phyloP scores from a whole-genome alignment of 35 echinoderm and acorn worm genomes.

The Ophioderma brevispina region DNA sequence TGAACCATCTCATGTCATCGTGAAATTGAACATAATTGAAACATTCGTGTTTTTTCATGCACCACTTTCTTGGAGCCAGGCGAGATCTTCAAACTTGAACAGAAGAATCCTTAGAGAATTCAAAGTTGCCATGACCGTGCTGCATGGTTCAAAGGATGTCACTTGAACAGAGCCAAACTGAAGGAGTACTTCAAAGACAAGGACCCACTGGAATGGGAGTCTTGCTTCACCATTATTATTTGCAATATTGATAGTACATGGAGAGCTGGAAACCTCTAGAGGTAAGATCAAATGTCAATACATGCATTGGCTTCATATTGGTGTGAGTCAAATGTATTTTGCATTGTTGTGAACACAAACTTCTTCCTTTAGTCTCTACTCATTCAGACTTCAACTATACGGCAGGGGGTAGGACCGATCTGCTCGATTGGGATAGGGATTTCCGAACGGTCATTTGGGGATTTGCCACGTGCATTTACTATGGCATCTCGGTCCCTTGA shows the following conservation, averaged over 20 bases:
- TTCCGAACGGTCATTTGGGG: too few relatives aligned
- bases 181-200: slow-evolving; percentile 97
- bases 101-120: slow-evolving; percentile 89
- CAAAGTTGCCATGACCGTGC: slow-evolving; percentile 64
- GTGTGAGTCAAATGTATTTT: too few relatives aligned
- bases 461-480: too few relatives aligned
- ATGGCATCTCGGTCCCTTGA: too few relatives aligned
- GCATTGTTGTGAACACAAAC: too few relatives aligned
- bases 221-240: slow-evolving; percentile 85
- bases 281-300: slow-evolving; percentile 46
- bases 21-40: too few relatives aligned
- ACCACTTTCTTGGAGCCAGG: slow-evolving; percentile 81
- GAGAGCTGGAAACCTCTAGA: slow-evolving; percentile 72
- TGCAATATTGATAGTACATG: slow-evolving; percentile 74
- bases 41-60: slow-evolving; percentile 35
- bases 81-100: slow-evolving; percentile 95
- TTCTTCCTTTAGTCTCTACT: too few relatives aligned
- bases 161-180: slow-evolving; percentile 79
- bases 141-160: slow-evolving; percentile 63
- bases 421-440: too few relatives aligned
- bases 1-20: too few relatives aligned
- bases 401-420: too few relatives aligned
- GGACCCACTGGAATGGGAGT: slow-evolving; percentile 89
- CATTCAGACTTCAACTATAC: too few relatives aligned
- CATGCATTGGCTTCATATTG: too few relatives aligned